phyloP scores from a whole-genome alignment of 2,113 vertebrate species.

The Bothrops jararaca region DNA sequence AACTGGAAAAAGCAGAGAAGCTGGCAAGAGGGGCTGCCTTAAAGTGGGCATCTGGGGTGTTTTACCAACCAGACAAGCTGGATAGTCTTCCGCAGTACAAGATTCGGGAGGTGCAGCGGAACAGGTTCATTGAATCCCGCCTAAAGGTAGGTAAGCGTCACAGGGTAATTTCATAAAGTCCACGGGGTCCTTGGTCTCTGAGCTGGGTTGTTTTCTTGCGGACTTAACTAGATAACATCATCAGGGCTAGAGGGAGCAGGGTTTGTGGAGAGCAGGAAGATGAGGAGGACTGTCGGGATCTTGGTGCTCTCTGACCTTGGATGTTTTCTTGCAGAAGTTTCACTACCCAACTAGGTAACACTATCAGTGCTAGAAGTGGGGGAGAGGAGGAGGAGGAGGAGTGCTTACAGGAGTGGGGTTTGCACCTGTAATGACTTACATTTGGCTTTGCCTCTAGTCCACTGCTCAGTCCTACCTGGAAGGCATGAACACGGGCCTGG shows the following conservation, averaged over 20 bases:
- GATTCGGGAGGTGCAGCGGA: constrained; percentile 88
- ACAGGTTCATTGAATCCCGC: constrained; percentile 86
- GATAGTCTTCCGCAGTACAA: constrained; percentile 84
- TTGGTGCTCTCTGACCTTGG: too few species aligned
- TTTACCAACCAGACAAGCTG: constrained; percentile 88
- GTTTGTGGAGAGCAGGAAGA: too few species aligned
- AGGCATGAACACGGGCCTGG: constrained; percentile 83
- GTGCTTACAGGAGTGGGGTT: too few species aligned
- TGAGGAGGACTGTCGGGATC: too few species aligned
- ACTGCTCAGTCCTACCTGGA: constrained; percentile 94
- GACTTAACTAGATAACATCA: not conserved
- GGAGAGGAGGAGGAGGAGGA: too few species aligned
- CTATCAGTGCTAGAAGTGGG: too few species aligned
- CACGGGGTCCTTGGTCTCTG: not conserved
- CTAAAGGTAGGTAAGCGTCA: constrained; percentile 79
- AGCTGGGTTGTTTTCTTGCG: not conserved
- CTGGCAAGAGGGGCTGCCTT: constrained; percentile 89
- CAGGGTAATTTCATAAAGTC: not conserved
- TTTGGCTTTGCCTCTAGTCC: constrained; percentile 70
- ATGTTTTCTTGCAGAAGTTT: too few species aligned
- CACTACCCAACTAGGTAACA: too few species aligned
- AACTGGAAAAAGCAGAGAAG: constrained; percentile 82
- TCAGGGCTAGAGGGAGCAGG: too few species aligned
- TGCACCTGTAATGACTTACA: fast-evolving
- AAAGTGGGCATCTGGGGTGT: constrained; percentile 95